Conservation (phyloP, 2,113 vertebrate genomes). For the Nycticryphes semicollaris region DNA sequence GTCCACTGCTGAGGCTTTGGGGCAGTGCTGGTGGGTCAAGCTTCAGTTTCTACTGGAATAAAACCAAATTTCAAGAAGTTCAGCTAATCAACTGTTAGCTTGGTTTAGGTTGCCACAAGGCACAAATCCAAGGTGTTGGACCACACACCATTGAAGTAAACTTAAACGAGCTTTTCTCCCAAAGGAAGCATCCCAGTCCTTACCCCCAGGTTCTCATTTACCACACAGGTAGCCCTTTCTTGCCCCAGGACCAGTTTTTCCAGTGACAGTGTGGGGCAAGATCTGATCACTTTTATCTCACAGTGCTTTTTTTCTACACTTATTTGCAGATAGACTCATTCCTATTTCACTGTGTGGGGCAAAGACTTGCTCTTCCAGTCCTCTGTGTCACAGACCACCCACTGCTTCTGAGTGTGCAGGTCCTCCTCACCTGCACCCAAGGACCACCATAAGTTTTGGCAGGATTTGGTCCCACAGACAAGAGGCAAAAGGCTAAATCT, state of each 20-base stretch:
- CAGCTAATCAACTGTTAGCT: not conserved
- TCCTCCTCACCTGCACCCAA: not conserved
- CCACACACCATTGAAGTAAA: not conserved
- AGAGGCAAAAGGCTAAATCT: not conserved
- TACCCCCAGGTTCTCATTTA: too few relatives aligned
- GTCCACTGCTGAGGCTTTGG: not conserved
- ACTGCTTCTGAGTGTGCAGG: fast-evolving
- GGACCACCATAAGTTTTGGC: not conserved
- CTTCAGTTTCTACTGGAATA: not conserved
- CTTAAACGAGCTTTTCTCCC: not conserved
- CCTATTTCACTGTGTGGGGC: fast-evolving
- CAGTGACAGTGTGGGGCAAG: too few relatives aligned
- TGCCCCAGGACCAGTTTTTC: not conserved
- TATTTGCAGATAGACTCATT: not conserved
- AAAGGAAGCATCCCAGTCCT: fast-evolving
- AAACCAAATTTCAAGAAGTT: not conserved
- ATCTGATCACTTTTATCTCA: too few relatives aligned
- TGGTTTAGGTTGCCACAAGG: not conserved
- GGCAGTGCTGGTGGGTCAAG: not conserved
- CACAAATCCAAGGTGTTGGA: too few relatives aligned
- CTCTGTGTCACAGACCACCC: fast-evolving
- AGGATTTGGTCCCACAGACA: not conserved
- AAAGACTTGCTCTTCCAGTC: fast-evolving
- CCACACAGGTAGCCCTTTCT: not conserved
- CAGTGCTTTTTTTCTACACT: not conserved